Evolutionary conservation across 2,113 vertebrate species (phyloP), one percentile per base, ranked within the genome.

Genomic region (Poecilia latipinna): DNA sequence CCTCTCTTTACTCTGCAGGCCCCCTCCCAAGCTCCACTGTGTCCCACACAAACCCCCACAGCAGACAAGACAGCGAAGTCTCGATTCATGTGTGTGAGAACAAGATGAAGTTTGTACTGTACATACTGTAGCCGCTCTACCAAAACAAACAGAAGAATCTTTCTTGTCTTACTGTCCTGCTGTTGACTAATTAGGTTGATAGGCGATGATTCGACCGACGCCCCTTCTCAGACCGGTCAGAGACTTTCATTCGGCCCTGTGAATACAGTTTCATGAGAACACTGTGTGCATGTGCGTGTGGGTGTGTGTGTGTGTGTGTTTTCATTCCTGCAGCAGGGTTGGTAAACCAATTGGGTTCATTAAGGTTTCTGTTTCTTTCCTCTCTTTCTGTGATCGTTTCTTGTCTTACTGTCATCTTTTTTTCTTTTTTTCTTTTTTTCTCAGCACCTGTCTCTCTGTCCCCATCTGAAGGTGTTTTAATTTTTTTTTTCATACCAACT

Each of bases 81-180:
- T 67, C 51, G 76, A 75, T 29, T 75, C 42, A 70, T 77, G 83
- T 79, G 66, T 66, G 22, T 54, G 44, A 19, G 90, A 91, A 90
- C 82, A 84, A 86, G 90, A 89, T 83, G 79, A 91, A 90, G 94
- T 96, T 97, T 96, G 96, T 97, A 97, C 96, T 97, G 97, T 99
- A 97, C 75, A 90, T 84, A 87, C 75, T 96, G 95, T 98, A 98
- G 96, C 95, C 95, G 94, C 97, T 97, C 97, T 97, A 97, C 96
- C 96, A 96, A 96, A 96, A 87, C 88, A 74, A 80, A 88, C 79
- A 79, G 62, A 86, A 80, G 78, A 76, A 69, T 82, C 83, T 72
- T 31, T 83, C 86, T 82, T 54, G 77, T 84, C 78, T 80, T 77
- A 37, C 82, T 87, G 79, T 78, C 84, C 72, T 78, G 70, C 66